Base-by-base conservation (phyloP, 2,797 vertebrate genomes). In the Podarcis lilfordi region DNA sequence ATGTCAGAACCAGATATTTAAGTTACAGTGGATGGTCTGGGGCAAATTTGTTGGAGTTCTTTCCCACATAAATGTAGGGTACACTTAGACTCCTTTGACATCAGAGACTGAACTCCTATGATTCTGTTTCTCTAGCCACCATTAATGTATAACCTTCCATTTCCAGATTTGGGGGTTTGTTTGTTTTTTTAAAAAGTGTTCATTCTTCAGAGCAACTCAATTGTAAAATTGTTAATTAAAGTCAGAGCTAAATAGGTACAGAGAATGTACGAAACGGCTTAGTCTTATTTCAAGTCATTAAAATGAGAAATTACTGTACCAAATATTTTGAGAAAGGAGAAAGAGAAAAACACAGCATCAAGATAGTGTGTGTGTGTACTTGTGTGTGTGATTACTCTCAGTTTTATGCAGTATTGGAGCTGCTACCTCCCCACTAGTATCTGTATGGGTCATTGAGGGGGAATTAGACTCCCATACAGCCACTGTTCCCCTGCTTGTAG, bases 61-160 rank as follows among this genome's bases (percentile, higher is more conserved):
- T 74, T 3, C 61, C 68, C 9, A 74, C 21, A 72, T 32, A 86
- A 55, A 86, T 55, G 50, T 37, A 75, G 23, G 19, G 2, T 37
- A 4, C 10, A 79, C 4, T 69, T 68, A 80, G 25, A 71, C 23
- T 40, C 9, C 32, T 80, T 80, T 59, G 68, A 13, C 10, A 59
- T 80, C 27, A 71, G 17, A 29, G 27, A 72, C n/a, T 29, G n/a
- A 55, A 80, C 1, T 29, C 13, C 40, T 11, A 21, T 50, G 68
- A 81, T 59, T 68, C 59, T 85, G 15, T 92, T 92, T 88, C 37
- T 88, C 89, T 32, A 77, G 25, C 79, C 4, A 6, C 13, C 61
- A 64, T 69, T 66, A 59, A 59, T 89, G 87, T 87, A 85, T 90
- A 90, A 90, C 40, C 32, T 86, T 91, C 80, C 77, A 80, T 59